Base-by-base conservation (phyloP, 2,113 vertebrate species). In the Macquaria ambigua region DNA sequence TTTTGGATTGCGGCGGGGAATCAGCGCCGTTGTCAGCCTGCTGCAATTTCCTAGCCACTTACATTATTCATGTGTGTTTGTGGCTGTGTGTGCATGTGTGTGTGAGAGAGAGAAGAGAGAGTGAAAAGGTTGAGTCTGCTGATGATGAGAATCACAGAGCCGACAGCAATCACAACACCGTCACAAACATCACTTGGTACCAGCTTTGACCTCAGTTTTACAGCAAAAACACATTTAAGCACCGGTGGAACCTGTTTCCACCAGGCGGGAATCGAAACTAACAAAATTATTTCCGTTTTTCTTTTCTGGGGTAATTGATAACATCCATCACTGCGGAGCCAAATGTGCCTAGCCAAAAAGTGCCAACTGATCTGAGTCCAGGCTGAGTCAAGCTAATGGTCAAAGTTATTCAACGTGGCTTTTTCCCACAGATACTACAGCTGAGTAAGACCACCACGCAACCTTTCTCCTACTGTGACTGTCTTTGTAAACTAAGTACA, bases 31-130 rank as follows among this genome's bases (percentile, higher is more conserved):
- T 84, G 89, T 92, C 84, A 86, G 71, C 87, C 87, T 14, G 84
- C 76, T 78, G 80, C 89, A 90, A 91, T 93, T 90, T 87, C 90
- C 90, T 81, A 56, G 0, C 71, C 73, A 46, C 90, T 90, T 93
- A 62, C 86, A 93, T 92, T 92, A 93, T 93, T 92, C 90, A 88
- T 92, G 81, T 64, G 79, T 67, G 86, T 86, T 4, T 85, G 81
- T 68, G 62, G 3, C 15, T 37, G 16, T n/a, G 73, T 75, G 71
- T 55, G 70, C 39, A 53, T 50, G 46, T 50, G 76, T 58, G 41
- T 39, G 39, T 23, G 84, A 5, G 72, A 21, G 68, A 53, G 50
- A 52, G 23, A 31, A 28, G 55, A 62, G 43, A 21, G 73, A 79
- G 82, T 39, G 87, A 62, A 86, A 82, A 89, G 89, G 90, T 87